Base-by-base conservation (phyloP, 2,797 vertebrate species). In the Phoeniculus purpureus region DNA sequence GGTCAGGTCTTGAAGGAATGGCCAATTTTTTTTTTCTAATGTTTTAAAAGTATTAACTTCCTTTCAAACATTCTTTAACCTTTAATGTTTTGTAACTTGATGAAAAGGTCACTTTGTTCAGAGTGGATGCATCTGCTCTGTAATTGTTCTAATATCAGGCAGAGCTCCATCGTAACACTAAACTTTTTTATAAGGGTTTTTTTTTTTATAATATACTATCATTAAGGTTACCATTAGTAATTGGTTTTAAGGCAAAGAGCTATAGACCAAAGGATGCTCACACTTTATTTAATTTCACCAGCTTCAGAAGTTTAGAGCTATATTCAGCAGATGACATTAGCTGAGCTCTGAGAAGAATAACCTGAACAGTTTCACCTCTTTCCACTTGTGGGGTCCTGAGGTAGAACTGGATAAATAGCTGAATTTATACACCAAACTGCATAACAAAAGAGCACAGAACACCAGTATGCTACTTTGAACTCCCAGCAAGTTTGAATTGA, bases 41-140 rank as follows among this genome's bases (percentile, higher is more conserved):
- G 93, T 96, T 97, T 94, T 95, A 96, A 94, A 97, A 97, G 93
- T 95, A 97, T 96, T 96, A 97, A 94, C 96, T 97, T 96, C 95
- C 94, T 95, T 97, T 97, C 97, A 97, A 97, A 97, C 91, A 87
- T 96, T 95, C 95, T 92, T 96, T 97, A 97, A 97, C 97, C 96
- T 97, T 98, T 97, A 96, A 95, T 97, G 97, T 97, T 97, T 96
- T 95, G 95, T 90, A 97, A 95, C 96, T 96, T 95, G 95, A 97
- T 96, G 96, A 97, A 98, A 98, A 98, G 97, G 97, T 98, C 97
- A 96, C 93, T 97, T 97, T 94, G 92, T 92, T 96, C 96, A 0
- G 70, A 97, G 81, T 95, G 94, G 93, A 95, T 95, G 97, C 95
- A 81, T 94, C 94, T 96, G 92, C 93, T 96, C 85, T 81, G 4